Base-by-base conservation (phyloP, 2,113 vertebrate genomes). In the Candoia aspera region DNA sequence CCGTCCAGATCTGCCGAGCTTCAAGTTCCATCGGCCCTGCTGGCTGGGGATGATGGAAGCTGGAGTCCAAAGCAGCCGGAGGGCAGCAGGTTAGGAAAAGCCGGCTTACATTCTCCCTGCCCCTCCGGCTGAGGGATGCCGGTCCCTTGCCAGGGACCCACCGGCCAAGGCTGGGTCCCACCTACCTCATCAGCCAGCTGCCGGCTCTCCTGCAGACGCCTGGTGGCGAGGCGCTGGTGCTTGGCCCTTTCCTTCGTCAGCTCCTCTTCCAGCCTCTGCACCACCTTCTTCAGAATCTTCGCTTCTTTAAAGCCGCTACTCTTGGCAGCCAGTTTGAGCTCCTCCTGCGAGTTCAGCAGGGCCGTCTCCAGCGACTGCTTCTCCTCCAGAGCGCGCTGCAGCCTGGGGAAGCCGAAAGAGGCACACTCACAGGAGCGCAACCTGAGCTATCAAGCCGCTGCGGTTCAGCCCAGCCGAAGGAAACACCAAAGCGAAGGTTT, bases 171-270 rank as follows among this genome's bases (percentile, higher is more conserved):
- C 23, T 11, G 26, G 26, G 10, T 0, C 2, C 24, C 6, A 8
- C 93, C 90, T 88, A 98, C 99, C 98, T 99, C 98, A 84, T 98
- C 97, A 12, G 97, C 91, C 2, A 99, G 96, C 88, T 97, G 97
- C 46, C 95, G 96, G 92, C 98, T 98, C 90, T 99, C 98, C 94
- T 98, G 98, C 91, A 96, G 93, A 55, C 97, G 97, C 95, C 98
- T 98, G 91, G 93, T 97, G 0, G 97, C 92, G 0, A 96, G 96
- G 2, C 98, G 97, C 59, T 97, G 98, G 91, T 95, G 98, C 90
- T 97, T 98, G 59, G 97, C 96, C 49, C 98, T 97, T 96, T 99
- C 99, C 53, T 97, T 98, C 91, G 97, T 89, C 46, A 99, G 97
- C 96, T 99, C 98, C 91, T 98, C 97, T 96, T 99, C 98, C 93